A percentile compares a stretch with the other conserved stretches of the same genome.
phyloP scores from a whole-genome alignment of 2,888 invertebrate species.

The Glyphotaelius pellucidus region DNA sequence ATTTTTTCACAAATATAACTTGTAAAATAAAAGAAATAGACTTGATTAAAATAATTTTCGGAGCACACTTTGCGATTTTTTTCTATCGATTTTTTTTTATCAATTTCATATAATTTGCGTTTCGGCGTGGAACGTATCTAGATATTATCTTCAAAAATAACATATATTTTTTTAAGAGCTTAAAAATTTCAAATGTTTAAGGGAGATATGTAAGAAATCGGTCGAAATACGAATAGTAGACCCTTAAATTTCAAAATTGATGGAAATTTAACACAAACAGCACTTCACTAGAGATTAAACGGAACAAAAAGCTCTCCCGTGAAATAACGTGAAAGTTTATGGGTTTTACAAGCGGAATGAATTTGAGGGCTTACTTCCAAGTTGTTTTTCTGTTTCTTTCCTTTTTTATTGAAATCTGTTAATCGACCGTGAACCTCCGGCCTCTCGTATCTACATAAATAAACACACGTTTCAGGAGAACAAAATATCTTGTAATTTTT shows the following conservation, averaged over 20 bases:
- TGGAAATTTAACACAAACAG: neutral
- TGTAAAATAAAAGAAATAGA: no score
- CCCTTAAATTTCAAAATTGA: neutral
- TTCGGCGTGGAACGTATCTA: no score
- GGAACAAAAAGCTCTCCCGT: neutral
- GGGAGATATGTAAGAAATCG: no score
- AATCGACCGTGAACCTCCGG: neutral
- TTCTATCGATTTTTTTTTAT: no score
- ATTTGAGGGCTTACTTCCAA: neutral
- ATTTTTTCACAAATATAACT: no score
- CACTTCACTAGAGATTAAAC: neutral
- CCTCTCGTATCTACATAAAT: neutral
- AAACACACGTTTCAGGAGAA: neutral
- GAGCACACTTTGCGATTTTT: no score
- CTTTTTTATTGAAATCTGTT: neutral
- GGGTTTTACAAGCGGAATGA: neutral
- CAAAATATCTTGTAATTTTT: neutral
- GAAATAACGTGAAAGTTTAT: neutral
- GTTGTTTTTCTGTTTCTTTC: neutral
- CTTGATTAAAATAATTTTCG: no score
- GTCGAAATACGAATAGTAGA: no score
- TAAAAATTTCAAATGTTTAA: no score
- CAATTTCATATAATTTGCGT: no score
- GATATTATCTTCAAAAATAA: no score
- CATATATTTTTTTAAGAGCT: no score